Conservation (phyloP, 2,113 vertebrate species). For the Coptodon bakossiorum region DNA sequence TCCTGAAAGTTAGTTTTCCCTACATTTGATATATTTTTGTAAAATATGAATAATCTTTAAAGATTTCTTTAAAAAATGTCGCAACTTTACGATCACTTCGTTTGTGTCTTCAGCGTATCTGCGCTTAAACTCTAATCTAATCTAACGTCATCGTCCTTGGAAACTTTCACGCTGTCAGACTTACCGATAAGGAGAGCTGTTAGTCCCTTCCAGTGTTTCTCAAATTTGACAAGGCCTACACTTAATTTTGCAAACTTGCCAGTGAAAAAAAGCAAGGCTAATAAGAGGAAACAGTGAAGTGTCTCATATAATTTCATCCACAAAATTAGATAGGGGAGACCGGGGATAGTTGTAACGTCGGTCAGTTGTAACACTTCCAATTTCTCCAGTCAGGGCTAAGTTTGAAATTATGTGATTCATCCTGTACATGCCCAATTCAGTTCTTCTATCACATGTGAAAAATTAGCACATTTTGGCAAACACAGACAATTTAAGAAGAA, state of each 20-base stretch:
- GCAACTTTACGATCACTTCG: not conserved
- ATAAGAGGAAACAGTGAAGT: not conserved
- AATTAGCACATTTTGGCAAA: not conserved
- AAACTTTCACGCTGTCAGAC: not conserved
- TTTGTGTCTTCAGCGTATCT: not conserved
- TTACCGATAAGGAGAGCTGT: conserved; percentile 1
- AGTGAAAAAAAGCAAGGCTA: not conserved
- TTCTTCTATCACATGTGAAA: not conserved
- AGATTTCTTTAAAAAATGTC: not conserved
- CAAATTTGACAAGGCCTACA: not conserved
- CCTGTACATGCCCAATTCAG: not conserved
- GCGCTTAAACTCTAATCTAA: conserved; percentile 34
- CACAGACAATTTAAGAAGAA: not conserved
- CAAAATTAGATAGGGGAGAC: not conserved
- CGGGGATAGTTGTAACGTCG: not conserved
- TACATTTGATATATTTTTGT: not conserved
- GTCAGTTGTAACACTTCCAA: not conserved
- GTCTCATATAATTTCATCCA: not conserved
- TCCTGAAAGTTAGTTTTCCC: not conserved
- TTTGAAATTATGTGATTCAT: not conserved
- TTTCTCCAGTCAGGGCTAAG: not conserved
- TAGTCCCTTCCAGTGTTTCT: not conserved
- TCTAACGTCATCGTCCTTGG: not conserved
- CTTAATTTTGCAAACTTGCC: not conserved
- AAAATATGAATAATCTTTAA: not conserved